Percentiles rank a stretch among this genome's conserved stretches.
These are phyloP conservation scores for Lasioglossum baleicum DNA, from an alignment of 1,140 invertebrate genomes.

Conservation along the genomic window DNA sequence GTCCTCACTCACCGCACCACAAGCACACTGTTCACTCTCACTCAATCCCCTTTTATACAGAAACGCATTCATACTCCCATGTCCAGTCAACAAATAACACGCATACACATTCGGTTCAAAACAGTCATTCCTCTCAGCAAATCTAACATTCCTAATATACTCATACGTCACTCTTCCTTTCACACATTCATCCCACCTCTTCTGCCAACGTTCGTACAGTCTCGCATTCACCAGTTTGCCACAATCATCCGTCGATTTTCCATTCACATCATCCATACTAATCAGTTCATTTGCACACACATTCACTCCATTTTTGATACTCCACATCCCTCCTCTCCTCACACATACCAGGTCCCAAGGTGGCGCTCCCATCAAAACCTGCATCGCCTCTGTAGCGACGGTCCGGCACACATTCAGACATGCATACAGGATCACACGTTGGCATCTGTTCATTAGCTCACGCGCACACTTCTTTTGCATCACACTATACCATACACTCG, in stretches of 20 bases:
- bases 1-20: too few species aligned
- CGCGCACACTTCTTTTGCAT: too few species aligned
- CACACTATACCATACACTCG: too few species aligned
- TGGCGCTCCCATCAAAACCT: slow-evolving; percentile 49
- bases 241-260: too few species aligned
- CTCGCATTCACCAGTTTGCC: not conserved
- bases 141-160: slow-evolving; percentile 24
- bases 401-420: slow-evolving; percentile 62
- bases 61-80: slow-evolving; percentile 15
- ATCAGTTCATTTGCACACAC: not conserved
- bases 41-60: not conserved
- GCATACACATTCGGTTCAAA: not conserved
- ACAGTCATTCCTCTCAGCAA: not conserved
- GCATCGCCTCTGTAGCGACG: slow-evolving; percentile 61
- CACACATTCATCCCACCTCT: slow-evolving; percentile 17
- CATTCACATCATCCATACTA: too few species aligned
- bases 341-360: slow-evolving; percentile 26
- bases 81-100: slow-evolving; percentile 5
- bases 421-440: slow-evolving; percentile 53
- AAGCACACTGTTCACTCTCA: too few species aligned
- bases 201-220: slow-evolving; percentile 26
- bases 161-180: slow-evolving; percentile 20
- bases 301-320: slow-evolving; percentile 17
- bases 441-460: not conserved
- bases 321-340: slow-evolving; percentile 22